Conservation (phyloP, 2,113 vertebrate genomes). For the Plecturocebus donacophilus region DNA sequence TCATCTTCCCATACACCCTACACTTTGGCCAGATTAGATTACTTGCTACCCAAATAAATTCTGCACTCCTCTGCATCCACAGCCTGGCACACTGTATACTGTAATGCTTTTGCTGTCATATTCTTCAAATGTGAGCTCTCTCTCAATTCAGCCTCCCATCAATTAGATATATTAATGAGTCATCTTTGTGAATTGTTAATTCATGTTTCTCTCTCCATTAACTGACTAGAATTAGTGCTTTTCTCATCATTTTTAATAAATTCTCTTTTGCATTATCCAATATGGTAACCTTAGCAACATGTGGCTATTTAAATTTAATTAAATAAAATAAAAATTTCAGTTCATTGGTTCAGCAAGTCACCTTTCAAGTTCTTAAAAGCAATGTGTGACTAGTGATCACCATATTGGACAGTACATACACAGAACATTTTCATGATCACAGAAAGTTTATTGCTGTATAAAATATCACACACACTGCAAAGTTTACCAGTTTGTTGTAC, state of each 20-base stretch:
- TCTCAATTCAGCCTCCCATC: background rate
- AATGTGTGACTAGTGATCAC: background rate
- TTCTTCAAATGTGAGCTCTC: background rate
- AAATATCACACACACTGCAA: background rate
- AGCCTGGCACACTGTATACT: background rate
- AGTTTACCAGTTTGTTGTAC: background rate
- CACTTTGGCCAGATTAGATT: background rate
- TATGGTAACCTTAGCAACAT: background rate
- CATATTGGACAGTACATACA: background rate
- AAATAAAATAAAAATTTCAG: conserved; percentile 31
- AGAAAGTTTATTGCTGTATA: background rate
- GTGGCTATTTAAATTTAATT: background rate
- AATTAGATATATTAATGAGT: background rate
- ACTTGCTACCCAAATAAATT: background rate
- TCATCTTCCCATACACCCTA: background rate
- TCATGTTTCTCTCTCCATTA: background rate
- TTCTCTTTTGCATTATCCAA: background rate
- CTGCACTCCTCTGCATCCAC: background rate
- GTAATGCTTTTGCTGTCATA: background rate
- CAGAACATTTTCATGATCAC: background rate
- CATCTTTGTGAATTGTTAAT: background rate
- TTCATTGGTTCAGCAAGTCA: background rate
- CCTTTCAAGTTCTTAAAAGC: background rate
- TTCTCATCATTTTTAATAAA: background rate
- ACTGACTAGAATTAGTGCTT: background rate